Percentiles rank a stretch among this genome's conserved stretches.
These are phyloP conservation scores for Pogonomyrmex californicus DNA, from an alignment of 1,140 invertebrate species.

Conservation along the genomic window DNA sequence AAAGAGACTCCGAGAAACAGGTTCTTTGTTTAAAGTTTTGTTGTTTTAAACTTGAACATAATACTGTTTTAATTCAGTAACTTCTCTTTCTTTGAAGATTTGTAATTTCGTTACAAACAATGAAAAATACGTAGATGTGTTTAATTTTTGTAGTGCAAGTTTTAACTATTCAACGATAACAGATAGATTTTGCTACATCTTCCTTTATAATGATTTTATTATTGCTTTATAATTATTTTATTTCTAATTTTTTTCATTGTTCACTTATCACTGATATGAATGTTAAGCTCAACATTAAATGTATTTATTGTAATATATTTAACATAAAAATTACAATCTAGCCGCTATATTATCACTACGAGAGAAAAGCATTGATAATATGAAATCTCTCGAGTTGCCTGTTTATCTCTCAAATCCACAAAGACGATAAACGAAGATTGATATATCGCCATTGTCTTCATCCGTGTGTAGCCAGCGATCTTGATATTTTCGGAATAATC, in stretches of 20 bases:
- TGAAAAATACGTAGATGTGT: background rate
- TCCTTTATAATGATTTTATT: background rate
- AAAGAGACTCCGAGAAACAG: background rate
- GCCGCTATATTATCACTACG: background rate
- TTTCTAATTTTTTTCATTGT: background rate
- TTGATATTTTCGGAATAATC: background rate
- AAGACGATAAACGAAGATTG: slow-evolving; percentile 39
- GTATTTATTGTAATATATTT: background rate
- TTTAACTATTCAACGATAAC: background rate
- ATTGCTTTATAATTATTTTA: background rate
- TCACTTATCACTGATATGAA: background rate
- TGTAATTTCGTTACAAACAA: background rate
- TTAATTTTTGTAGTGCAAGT: background rate
- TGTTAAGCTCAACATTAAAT: background rate
- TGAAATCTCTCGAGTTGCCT: slow-evolving; percentile 26
- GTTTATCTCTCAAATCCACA: slow-evolving; percentile 43
- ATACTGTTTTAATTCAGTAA: background rate
- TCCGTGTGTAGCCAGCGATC: background rate
- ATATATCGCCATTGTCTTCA: background rate
- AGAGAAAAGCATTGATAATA: slow-evolving; percentile 51
- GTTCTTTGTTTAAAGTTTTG: background rate
- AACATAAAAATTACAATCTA: background rate
- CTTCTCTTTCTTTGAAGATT: background rate
- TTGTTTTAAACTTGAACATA: background rate
- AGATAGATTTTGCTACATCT: background rate